Conservation (phyloP, 2,888 invertebrate genomes). For the Sialis lutaria region DNA sequence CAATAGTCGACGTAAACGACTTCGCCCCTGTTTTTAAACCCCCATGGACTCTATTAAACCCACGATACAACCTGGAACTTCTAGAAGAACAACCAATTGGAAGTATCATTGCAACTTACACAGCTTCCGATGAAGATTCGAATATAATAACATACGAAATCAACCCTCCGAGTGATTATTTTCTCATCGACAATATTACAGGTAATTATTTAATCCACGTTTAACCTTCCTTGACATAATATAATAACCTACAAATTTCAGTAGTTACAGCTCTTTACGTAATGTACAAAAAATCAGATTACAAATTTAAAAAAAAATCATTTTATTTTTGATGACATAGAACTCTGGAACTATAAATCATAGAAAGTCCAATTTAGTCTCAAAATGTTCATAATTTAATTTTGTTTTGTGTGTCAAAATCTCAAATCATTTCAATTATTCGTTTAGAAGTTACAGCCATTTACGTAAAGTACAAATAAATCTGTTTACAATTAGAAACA, state of each 20-base stretch:
- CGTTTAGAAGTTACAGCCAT: too few relatives aligned
- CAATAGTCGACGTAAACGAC: conserved; percentile 53
- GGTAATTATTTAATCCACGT: conserved; percentile 28
- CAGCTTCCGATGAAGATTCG: conserved; percentile 68
- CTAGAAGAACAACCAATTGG: conserved; percentile 72
- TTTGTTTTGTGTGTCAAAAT: too few relatives aligned
- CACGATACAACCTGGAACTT: conserved; percentile 44
- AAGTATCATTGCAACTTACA: conserved; percentile 56
- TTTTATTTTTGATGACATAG: too few relatives aligned
- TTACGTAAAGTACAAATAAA: too few relatives aligned
- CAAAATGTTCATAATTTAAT: too few relatives aligned
- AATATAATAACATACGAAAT: conserved; percentile 61
- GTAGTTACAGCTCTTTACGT: conserved; percentile 19
- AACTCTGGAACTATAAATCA: too few relatives aligned
- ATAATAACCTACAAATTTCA: conserved; percentile 16
- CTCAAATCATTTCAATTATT: too few relatives aligned
- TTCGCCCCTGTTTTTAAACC: conserved; percentile 49
- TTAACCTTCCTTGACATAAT: not conserved
- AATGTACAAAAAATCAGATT: too few relatives aligned
- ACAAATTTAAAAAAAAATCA: too few relatives aligned
- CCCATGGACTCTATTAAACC: conserved; percentile 53
- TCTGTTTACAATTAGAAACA: too few relatives aligned
- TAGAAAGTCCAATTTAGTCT: too few relatives aligned
- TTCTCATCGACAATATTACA: conserved; percentile 63
- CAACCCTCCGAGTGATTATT: conserved; percentile 53